A percentile compares a stretch with the other conserved stretches of the same genome.
phyloP scores from a whole-genome alignment of 2,797 vertebrate species.

The Columba guinea region DNA sequence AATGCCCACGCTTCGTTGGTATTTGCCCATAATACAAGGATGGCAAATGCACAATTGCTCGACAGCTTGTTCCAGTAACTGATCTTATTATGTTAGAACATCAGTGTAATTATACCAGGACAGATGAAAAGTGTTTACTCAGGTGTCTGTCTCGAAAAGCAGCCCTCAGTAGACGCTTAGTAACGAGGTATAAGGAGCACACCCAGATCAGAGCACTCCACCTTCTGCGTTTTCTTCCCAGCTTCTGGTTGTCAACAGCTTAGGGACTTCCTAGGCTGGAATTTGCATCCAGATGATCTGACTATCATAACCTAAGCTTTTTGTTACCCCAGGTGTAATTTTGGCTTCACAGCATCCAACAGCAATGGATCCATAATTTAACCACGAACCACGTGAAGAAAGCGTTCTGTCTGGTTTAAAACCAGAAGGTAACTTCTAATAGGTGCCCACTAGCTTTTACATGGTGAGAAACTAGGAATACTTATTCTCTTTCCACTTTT shows the following conservation, averaged over 20 bases:
- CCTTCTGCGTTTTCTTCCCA: background rate
- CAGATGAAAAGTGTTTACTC: background rate
- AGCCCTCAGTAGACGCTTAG: background rate
- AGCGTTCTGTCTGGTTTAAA: background rate
- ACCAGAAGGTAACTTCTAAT: background rate
- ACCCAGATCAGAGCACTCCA: background rate
- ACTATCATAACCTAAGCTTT: background rate
- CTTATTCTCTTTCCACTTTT: background rate
- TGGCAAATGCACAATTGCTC: background rate
- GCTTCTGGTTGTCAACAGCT: background rate
- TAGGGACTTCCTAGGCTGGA: background rate
- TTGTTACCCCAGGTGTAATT: background rate
- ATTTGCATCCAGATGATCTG: background rate
- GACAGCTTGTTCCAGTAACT: background rate
- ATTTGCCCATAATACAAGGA: background rate
- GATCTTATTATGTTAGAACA: background rate
- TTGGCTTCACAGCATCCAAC: background rate
- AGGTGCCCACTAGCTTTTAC: background rate
- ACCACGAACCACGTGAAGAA: background rate
- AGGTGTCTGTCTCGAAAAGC: background rate
- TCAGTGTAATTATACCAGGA: background rate
- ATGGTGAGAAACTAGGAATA: background rate
- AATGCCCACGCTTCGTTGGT: rapidly evolving
- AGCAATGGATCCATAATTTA: background rate
- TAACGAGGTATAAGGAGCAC: background rate